phyloP scores from a whole-genome alignment of 2,797 vertebrate genomes.

The Pseudochirops cupreus region DNA sequence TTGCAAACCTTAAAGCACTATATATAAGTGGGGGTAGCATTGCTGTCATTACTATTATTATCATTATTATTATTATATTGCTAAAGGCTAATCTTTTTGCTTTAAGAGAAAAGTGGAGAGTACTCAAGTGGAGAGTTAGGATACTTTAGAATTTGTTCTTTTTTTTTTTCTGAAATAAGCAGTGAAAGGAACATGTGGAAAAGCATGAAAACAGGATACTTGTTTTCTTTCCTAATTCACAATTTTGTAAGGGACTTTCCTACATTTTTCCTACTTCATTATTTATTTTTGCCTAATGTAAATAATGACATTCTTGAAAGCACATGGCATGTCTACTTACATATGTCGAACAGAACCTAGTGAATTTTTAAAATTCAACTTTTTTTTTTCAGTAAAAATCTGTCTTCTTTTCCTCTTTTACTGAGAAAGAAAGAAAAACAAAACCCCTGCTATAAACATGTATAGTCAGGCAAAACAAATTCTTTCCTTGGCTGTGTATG shows the following conservation, averaged over 20 bases:
- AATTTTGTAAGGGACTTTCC: background rate
- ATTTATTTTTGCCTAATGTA: background rate
- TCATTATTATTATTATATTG: background rate
- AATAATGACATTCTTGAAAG: background rate
- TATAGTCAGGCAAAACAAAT: background rate
- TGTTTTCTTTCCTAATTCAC: background rate
- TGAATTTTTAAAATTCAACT: background rate
- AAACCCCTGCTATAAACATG: background rate
- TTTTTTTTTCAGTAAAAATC: background rate
- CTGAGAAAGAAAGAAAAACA: background rate
- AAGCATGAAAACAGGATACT: background rate
- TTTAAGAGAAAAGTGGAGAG: background rate
- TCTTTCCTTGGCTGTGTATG: background rate
- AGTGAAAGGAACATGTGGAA: background rate
- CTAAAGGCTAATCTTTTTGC: background rate
- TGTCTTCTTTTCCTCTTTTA: background rate
- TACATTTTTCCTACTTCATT: background rate
- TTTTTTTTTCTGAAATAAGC: background rate
- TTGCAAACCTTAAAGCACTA: background rate
- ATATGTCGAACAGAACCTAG: background rate
- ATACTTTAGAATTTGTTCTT: background rate
- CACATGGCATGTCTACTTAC: background rate
- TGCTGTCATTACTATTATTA: background rate
- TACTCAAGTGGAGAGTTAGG: background rate
- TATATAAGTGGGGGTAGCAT: background rate